phyloP scores from a whole-genome alignment of 2,797 vertebrate species.

The Gorsachius magnificus region DNA sequence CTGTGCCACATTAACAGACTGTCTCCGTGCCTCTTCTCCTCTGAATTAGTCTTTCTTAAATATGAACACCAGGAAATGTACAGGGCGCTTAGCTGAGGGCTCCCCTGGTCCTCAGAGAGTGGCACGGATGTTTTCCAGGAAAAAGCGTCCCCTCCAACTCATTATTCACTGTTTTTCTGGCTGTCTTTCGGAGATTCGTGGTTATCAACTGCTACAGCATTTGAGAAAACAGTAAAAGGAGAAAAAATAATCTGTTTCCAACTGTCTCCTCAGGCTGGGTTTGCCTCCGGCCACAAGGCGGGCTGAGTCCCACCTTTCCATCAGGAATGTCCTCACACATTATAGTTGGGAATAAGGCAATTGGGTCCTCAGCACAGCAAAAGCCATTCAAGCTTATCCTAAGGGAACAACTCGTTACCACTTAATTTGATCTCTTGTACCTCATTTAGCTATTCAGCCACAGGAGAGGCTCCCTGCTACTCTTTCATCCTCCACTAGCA shows the following conservation, averaged over 20 bases:
- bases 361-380: not conserved
- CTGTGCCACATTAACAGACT: not conserved
- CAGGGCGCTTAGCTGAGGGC: not conserved
- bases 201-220: not conserved
- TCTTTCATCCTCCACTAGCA: not conserved
- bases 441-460: not conserved
- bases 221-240: not conserved
- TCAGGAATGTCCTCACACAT: not conserved
- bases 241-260: not conserved
- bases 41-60: not conserved
- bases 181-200: not conserved
- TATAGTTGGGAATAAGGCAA: not conserved
- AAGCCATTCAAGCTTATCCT: not conserved
- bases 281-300: not conserved
- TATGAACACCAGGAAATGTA: accelerated
- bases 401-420: not conserved
- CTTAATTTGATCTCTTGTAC: not conserved
- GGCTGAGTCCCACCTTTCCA: not conserved
- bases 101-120: not conserved
- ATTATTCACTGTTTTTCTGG: not conserved
- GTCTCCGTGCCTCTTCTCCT: not conserved
- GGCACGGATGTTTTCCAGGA: not conserved
- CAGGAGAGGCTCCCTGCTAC: not conserved
- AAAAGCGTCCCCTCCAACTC: not conserved
- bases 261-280: not conserved